Evolutionary conservation across 2,797 vertebrate genomes (phyloP), one percentile per base, ranked within the genome.

Genomic region (Pteronotus mesoamericanus): DNA sequence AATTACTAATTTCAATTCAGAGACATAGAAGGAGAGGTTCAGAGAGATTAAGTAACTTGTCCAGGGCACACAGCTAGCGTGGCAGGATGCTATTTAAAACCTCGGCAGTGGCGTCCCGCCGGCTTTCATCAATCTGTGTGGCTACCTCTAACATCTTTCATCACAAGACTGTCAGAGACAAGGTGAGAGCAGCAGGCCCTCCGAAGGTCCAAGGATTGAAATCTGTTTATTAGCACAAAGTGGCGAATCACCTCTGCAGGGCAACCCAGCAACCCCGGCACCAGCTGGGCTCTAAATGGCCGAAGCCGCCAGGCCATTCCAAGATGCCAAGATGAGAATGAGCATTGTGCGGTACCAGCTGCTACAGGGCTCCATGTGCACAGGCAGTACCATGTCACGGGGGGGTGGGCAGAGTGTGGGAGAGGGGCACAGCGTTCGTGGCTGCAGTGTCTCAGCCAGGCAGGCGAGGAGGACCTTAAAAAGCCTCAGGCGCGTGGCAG

Each of bases 211-310:
- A 14, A 55, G 85, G 48, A 79, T 9, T 68, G 53, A 57, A 75
- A 68, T 85, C 57, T 75, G 66, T 86, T 68, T 53, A 88, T 74
- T 12, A 69, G 44, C 2, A 66, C 8, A 2, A 90, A 83, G 39
- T 14, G 37, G 82, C 39, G 86, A 83, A 85, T 69, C 66, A 46
- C 94, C 68, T 93, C 86, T 42, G 75, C 80, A 61, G 46, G 51
- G 39, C 10, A 66, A 46, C 44, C 92, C 37, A 1, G 71, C 21
- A 4, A 53, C 89, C 80, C 42, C 2, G 8, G 82, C 19, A 15
- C 77, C 90, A 3, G 37, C 92, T 75, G 77, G n/a, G 55, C 22
- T 95, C 55, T 37, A 8, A 87, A 80, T 6, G 18, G 66, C 42
- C 12, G 6, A 71, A 42, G 69, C 68, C 32, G 6, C 75, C 84